A percentile compares a stretch with the other conserved stretches of the same genome.
Evolutionary conservation across 2,797 vertebrate species (phyloP).

Genomic region (Fratercula arctica): DNA sequence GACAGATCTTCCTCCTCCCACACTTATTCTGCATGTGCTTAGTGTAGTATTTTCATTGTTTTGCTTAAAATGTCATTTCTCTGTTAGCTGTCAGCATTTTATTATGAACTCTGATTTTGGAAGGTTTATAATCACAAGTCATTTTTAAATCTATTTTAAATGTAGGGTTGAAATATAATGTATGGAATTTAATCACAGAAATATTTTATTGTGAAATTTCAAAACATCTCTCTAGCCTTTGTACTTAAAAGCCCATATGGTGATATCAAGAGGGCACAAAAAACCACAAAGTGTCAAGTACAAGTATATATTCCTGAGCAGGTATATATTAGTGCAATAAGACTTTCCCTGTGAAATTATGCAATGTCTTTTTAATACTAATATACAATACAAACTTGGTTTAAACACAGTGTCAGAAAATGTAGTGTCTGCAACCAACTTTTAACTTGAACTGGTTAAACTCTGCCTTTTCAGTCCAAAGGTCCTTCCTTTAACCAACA

Average conservation of each 20-base stretch:
- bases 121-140: slow-evolving; percentile 13
- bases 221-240: neutral
- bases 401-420: neutral
- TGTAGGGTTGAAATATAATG: neutral
- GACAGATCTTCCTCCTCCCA: neutral
- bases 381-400: neutral
- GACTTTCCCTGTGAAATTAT: neutral
- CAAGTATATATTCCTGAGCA: neutral
- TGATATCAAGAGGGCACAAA: neutral
- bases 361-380: neutral
- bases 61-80: slow-evolving; percentile 31
- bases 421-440: neutral
- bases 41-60: slow-evolving; percentile 17
- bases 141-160: neutral
- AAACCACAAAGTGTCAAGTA: neutral
- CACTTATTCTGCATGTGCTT: neutral
- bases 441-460: neutral
- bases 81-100: slow-evolving; percentile 37
- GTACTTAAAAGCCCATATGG: neutral
- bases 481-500: neutral
- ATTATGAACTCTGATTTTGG: slow-evolving; percentile 6
- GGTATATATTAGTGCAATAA: neutral
- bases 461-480: neutral
- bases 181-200: neutral
- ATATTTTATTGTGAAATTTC: slow-evolving; percentile 18